These are phyloP conservation scores for Nesidiocoris tenuis DNA, from an alignment of 2,888 invertebrate species.

Conservation along the genomic window DNA sequence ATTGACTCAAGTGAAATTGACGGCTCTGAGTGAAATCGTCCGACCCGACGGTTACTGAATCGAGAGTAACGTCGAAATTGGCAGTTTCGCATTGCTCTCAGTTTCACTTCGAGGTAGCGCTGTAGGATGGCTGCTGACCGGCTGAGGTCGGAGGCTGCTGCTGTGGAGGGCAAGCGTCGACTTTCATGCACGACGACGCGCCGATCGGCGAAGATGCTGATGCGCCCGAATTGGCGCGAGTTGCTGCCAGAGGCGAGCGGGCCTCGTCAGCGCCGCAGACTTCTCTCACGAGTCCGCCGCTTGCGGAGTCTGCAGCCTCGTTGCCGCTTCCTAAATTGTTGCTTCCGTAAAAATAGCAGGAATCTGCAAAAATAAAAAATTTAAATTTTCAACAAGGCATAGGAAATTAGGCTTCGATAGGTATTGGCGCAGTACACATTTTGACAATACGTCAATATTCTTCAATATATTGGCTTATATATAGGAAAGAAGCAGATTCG, in stretches of 20 bases:
- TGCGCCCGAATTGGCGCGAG: conserved; percentile 68
- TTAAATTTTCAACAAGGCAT: no score
- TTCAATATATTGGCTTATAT: no score
- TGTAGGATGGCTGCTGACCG: conserved; percentile 21
- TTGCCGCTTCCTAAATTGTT: conserved; percentile 45
- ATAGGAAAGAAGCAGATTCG: no score
- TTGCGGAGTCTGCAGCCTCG: conserved; percentile 45
- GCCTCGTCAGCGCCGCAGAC: conserved; percentile 58
- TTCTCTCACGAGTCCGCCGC: conserved; percentile 39
- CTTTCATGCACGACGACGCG: conserved; percentile 65
- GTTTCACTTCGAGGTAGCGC: conserved; percentile 32
- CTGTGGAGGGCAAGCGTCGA: conserved; percentile 54
- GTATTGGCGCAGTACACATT: no score
- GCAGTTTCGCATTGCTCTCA: neutral
- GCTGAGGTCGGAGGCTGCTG: conserved; percentile 1
- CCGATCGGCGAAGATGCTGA: conserved; percentile 71
- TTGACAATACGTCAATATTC: no score
- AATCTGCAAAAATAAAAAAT: conserved; percentile 58
- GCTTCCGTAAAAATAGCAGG: conserved; percentile 63
- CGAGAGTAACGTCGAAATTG: neutral
- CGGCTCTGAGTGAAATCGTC: neutral
- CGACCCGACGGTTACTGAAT: neutral
- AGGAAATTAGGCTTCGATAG: no score
- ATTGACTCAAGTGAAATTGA: no score
- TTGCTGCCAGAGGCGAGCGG: conserved; percentile 69